Evolutionary conservation across 2,113 vertebrate species (phyloP).

Genomic region (Eubucco bourcierii): DNA sequence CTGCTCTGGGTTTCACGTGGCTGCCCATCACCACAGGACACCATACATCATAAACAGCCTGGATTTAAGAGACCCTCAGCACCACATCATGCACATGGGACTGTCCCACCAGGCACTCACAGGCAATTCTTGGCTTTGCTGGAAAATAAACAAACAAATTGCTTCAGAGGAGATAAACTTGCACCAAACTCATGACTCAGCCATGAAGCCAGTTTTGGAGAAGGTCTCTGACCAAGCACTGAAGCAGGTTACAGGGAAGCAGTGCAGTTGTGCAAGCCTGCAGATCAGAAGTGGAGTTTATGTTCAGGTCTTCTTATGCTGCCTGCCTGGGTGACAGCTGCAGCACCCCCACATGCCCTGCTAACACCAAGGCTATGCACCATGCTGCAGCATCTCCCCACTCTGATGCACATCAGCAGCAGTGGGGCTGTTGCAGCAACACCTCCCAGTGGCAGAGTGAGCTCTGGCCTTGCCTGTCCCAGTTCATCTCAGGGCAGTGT

Average conservation of each 20-base stretch:
- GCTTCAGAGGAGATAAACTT: not conserved
- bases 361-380: not conserved
- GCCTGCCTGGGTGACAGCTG: not conserved
- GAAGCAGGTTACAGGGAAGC: not conserved
- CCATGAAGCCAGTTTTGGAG: not conserved
- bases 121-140: not conserved
- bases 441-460: accelerated
- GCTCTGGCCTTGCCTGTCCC: not conserved
- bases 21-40: not conserved
- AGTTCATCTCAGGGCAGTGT: not conserved
- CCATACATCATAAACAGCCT: not conserved
- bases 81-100: accelerated
- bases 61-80: not conserved
- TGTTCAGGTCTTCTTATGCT: not conserved
- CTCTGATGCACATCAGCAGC: accelerated
- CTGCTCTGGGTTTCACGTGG: accelerated
- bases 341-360: not conserved
- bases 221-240: accelerated
- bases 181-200: accelerated
- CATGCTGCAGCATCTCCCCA: not conserved
- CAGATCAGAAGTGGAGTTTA: not conserved
- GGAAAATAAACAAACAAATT: not conserved
- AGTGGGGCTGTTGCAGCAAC: accelerated
- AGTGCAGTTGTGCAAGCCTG: not conserved
- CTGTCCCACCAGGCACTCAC: not conserved